Evolutionary conservation across 2,888 invertebrate genomes (phyloP), one percentile per base, ranked within the genome.

Genomic region (Eristalinus sepulchralis): DNA sequence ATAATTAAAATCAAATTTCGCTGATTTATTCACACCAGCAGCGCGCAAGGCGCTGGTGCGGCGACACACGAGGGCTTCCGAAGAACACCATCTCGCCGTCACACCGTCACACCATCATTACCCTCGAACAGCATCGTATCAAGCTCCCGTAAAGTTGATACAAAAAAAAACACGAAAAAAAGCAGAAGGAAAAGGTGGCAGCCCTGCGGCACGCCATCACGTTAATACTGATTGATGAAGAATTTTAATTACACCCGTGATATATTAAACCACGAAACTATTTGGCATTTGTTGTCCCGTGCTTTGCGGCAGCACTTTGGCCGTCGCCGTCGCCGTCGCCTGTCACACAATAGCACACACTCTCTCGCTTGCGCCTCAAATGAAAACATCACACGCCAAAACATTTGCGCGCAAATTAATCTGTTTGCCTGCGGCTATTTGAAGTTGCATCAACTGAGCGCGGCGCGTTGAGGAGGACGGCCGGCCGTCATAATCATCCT

Each of bases 191-290:
- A 47, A 47, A 39, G 39, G 66, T 66, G 39, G 24, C 62, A 86
- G 62, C 83, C 86, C 75, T 86, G 83, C 70, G 86, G 86, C 86
- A 71, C 17, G 75, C 78, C 83, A 86, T 83, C 76, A 68, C 71
- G 73, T 86, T 86, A 86, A 86, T 79, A 75, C 86, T 86, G 86
- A 86, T 86, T 86, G 83, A 86, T 86, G 86, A 83, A 86, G 86
- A 86, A 86, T 86, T 86, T 86, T 86, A 86, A 86, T 86, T 83
- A 86, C 78, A 79, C 78, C 79, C 66, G 83, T 86, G 86, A 86
- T 86, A 83, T 86, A 86, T 86, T 86, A 86, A 86, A 86, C 83
- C 83, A 57, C 86, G 79, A 62, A 83, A 86, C 86, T 79, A 83
- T 86, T 83, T 86, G 86, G 78, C 86, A 85, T 77, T 85, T 84